Evolutionary conservation across 2,888 invertebrate species (phyloP), one percentile per base, ranked within the genome.

Genomic region (Pachliopta kotzebuea): DNA sequence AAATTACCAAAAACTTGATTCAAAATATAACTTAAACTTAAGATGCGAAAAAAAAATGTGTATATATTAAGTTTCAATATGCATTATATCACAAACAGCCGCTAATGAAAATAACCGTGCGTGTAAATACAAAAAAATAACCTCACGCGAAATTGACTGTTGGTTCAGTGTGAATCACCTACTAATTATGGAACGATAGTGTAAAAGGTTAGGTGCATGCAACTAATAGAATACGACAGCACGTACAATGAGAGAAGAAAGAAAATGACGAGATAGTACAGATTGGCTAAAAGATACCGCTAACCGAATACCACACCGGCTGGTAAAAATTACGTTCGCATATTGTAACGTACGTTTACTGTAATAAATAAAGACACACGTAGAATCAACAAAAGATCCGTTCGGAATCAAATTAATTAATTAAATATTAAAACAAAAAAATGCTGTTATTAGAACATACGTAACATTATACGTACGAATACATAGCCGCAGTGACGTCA

Each of bases 101-200:
- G n/a, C 45, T 45, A n/a, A 45, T 11, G 18, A 45, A 6, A 45
- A 45, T 7, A n/a, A n/a, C 18, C 11, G n/a, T n/a, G n/a, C n/a
- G 8, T n/a, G n/a, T n/a, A 45, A 45, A 8, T n/a, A n/a, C 18
- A 45, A n/a, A n/a, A 7, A n/a, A 45, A 11, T 6, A 11, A 11
- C 45, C 45, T 45, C n/a, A 18, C 18, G 45, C 18, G 45, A 69
- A 73, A 77, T 79, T 78, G 79, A 81, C 79, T 73, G 71, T 75
- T 68, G 73, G 79, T 75, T 65, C 65, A 49, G 77, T 81, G 81
- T 83, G 82, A 78, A 75, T 77, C 79, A 72, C 77, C 73, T 69
- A 37, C 68, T 67, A 67, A 67, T 71, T 69, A 71, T n/a, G 18
- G 7, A 45, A n/a, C 45, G 45, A 45, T 18, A 45, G 45, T 45